A percentile compares a stretch with the other conserved stretches of the same genome.
phyloP scores from a whole-genome alignment of 2,113 vertebrate genomes.

The Phasianus colchicus region DNA sequence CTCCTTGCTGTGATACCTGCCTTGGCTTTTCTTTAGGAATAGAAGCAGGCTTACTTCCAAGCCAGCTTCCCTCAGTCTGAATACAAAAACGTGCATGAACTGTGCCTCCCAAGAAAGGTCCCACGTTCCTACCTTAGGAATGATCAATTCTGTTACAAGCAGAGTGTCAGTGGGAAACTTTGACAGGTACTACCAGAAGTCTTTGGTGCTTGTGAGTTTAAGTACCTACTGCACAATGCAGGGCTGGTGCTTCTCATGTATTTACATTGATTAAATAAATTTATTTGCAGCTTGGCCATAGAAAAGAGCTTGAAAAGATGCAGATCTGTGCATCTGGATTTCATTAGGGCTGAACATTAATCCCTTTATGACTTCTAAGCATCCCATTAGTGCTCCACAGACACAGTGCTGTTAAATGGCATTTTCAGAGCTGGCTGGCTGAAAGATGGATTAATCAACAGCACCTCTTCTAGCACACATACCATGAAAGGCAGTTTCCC shows the following conservation, averaged over 20 bases:
- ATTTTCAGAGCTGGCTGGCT: background rate
- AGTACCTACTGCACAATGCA: accelerated
- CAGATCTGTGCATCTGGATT: constrained; percentile 67
- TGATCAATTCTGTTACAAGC: background rate
- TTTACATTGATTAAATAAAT: constrained; percentile 27
- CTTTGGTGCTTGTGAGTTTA: background rate
- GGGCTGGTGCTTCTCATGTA: background rate
- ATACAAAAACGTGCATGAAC: accelerated
- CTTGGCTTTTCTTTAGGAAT: background rate
- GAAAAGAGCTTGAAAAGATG: constrained; percentile 39
- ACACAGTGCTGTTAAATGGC: background rate
- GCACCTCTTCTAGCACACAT: background rate
- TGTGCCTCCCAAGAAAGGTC: background rate
- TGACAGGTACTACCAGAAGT: background rate
- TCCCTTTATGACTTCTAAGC: constrained; percentile 63
- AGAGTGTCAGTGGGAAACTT: background rate
- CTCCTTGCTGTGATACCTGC: background rate
- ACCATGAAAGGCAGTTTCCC: constrained; percentile 34
- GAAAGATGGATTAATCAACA: constrained; percentile 3
- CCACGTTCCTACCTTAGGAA: accelerated
- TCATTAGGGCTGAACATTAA: constrained; percentile 59
- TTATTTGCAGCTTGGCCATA: constrained; percentile 41
- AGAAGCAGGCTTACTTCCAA: background rate
- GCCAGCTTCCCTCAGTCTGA: background rate
- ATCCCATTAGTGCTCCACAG: constrained; percentile 26